Conservation (phyloP, 2,888 invertebrate species). For the Maniola hyperantus region DNA sequence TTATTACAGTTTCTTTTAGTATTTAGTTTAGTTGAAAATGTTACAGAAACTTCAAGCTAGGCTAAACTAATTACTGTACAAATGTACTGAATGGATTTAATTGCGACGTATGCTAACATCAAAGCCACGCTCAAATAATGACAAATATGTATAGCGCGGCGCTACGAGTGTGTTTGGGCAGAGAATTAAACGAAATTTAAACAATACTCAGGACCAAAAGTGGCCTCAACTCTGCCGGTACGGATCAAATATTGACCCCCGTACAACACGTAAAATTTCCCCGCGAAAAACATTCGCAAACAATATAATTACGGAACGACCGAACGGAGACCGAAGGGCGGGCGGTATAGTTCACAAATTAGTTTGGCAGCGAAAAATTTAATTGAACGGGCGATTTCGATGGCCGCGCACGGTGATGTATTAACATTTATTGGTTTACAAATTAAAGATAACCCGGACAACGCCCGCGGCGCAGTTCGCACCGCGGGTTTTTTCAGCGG, state of each 20-base stretch:
- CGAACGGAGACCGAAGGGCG: slow-evolving; percentile 60
- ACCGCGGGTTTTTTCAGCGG: slow-evolving; percentile 57
- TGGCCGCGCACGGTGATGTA: slow-evolving; percentile 62
- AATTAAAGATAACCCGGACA: slow-evolving; percentile 73
- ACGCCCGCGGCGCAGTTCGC: slow-evolving; percentile 50
- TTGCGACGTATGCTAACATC: neutral
- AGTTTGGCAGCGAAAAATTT: slow-evolving; percentile 73
- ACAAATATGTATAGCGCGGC: slow-evolving; percentile 18
- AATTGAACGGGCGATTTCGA: slow-evolving; percentile 64
- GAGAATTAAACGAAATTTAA: slow-evolving; percentile 57
- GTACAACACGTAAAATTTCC: slow-evolving; percentile 73
- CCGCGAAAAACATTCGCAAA: slow-evolving; percentile 74
- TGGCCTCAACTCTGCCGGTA: slow-evolving; percentile 49
- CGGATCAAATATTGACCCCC: slow-evolving; percentile 75
- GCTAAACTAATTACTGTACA: too few relatives aligned
- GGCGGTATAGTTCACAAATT: slow-evolving; percentile 74
- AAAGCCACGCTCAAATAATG: neutral
- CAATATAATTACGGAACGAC: slow-evolving; percentile 67
- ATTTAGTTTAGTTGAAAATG: too few relatives aligned
- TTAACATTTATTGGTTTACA: slow-evolving; percentile 81
- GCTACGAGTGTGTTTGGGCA: slow-evolving; percentile 27
- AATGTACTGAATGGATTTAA: too few relatives aligned
- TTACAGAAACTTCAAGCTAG: too few relatives aligned
- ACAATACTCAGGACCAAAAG: slow-evolving; percentile 55
- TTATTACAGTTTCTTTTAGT: too few relatives aligned